Percentiles rank a stretch among this genome's conserved stretches.
These are phyloP conservation scores for Polyommatus iphigenia DNA, from an alignment of 2,888 invertebrate genomes.

Conservation along the genomic window DNA sequence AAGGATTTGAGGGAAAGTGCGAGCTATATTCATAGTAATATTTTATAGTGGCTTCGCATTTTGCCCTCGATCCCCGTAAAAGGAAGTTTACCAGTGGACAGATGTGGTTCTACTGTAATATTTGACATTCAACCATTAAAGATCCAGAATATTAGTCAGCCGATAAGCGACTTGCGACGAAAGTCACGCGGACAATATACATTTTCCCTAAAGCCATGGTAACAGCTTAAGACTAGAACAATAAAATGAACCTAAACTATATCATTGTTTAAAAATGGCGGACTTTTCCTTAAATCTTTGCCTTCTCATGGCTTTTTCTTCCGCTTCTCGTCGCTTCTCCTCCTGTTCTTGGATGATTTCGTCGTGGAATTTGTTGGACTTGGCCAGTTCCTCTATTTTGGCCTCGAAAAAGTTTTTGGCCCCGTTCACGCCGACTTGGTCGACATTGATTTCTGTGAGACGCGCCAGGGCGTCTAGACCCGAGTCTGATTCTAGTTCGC, in stretches of 20 bases:
- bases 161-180: not conserved
- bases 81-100: not conserved
- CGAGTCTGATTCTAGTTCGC: conserved; percentile 92
- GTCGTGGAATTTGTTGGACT: conserved; percentile 93
- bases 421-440: conserved; percentile 95
- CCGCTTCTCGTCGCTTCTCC: conserved; percentile 89
- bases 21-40: too few relatives aligned
- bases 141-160: too few relatives aligned
- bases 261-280: conserved; percentile 84
- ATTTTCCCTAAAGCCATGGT: conserved; percentile 60
- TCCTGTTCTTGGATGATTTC: conserved; percentile 96
- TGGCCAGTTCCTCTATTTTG: conserved; percentile 93
- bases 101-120: not conserved
- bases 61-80: not conserved
- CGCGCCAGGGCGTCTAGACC: conserved; percentile 92
- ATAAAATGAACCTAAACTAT: conserved; percentile 45
- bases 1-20: not conserved
- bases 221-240: conserved; percentile 76
- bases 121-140: not conserved
- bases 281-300: conserved; percentile 94
- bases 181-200: not conserved
- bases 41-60: not conserved
- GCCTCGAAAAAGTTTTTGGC: conserved; percentile 98
- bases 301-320: conserved; percentile 89
- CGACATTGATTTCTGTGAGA: conserved; percentile 94